Evolutionary conservation across 2,888 invertebrate species (phyloP), one percentile per base, ranked within the genome.

Genomic region (Patella caerulea): DNA sequence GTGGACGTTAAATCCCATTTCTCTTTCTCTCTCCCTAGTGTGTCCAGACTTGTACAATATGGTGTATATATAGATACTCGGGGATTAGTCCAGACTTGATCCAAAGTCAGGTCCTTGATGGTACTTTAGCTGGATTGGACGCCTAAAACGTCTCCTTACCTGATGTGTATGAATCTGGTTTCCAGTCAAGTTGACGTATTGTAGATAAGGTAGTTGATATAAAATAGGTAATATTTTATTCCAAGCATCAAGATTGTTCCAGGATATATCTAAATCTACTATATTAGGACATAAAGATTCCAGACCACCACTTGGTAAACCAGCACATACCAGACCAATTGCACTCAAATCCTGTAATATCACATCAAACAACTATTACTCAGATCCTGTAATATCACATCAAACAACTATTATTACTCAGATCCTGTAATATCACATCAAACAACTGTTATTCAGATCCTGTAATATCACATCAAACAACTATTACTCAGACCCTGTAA

Each of bases 171-270:
- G 90, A 88, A 96, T 92, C 29, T 94, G 93, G 92, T 97, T 97
- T 89, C 95, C 95, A 92, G 97, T 96, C 91, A 83, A 93, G 93
- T 87, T 88, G 74, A 87, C 84, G 87, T 85, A 89, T 56, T 87
- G 92, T 24, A 97, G 92, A 76, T 93, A 91, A 0, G 93, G 93
- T 80, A 96, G 92, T 87, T 95, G 95, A 11, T 92, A 91, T 74
- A 95, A 94, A 81, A 96, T 94, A 74, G 94, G 93, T 76, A 95
- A 94, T 34, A 96, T 92, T 82, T 94, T 93, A 73, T 93, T 92
- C 96, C 96, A 96, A 84, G 94, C 94, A 82, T 93, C 93, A 82
- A 97, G 92, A 85, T 96, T 92, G 92, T 96, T 97, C 86, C 94
- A 94, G 1, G 96, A 95, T 19, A 97, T 92, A 91, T 96, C 96